Conservation (phyloP, 2,113 vertebrate species). For the Panurus biarmicus region DNA sequence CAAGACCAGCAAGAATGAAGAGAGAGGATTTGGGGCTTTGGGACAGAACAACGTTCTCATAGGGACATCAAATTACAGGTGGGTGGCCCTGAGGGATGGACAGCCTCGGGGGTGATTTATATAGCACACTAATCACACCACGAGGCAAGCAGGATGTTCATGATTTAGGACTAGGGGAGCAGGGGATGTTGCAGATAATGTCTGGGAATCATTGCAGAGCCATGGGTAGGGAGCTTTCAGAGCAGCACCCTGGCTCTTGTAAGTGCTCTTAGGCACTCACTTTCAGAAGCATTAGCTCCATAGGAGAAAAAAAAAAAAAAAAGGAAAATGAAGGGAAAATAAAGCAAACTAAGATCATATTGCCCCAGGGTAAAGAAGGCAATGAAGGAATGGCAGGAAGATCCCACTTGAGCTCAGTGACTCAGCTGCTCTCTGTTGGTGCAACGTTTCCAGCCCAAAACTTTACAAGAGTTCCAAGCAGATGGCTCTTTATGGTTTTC, state of each 20-base stretch:
- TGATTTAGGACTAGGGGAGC: background rate
- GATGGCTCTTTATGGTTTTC: background rate
- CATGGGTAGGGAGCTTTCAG: background rate
- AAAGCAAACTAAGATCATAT: background rate
- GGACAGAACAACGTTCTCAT: accelerated
- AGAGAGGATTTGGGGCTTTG: background rate
- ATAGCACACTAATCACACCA: background rate
- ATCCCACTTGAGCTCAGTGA: conserved; percentile 25
- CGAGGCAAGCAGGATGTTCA: background rate
- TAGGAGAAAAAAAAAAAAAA: background rate
- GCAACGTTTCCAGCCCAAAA: conserved; percentile 21
- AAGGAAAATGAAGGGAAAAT: background rate
- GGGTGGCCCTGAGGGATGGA: background rate
- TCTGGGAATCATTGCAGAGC: background rate
- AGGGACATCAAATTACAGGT: background rate
- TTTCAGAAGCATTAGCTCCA: conserved; percentile 6
- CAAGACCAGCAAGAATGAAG: background rate
- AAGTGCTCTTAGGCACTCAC: background rate
- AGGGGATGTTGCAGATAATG: background rate
- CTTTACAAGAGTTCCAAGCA: background rate
- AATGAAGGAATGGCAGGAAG: conserved; percentile 12
- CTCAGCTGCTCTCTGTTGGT: conserved; percentile 46
- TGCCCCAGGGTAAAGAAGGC: conserved; percentile 26
- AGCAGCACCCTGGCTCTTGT: background rate
- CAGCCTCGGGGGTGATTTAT: background rate